Conservation (phyloP, 2,888 invertebrate species). For the Leptopilina myrica region DNA sequence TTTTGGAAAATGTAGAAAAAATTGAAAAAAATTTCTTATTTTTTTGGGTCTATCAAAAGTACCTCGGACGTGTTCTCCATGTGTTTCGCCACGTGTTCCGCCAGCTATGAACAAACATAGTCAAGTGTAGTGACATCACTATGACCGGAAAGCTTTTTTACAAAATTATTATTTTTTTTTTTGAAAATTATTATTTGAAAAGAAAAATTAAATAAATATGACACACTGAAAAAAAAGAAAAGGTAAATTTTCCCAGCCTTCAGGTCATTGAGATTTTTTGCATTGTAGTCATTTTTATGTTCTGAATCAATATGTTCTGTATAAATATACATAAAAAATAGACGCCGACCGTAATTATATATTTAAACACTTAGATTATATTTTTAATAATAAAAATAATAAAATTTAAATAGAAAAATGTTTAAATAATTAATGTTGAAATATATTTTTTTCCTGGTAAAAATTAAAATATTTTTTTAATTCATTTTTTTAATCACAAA, state of each 20-base stretch:
- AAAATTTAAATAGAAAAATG: neutral
- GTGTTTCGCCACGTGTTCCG: conserved; percentile 73
- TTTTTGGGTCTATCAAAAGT: conserved; percentile 58
- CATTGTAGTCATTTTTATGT: conserved; percentile 59
- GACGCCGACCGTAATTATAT: conserved; percentile 60
- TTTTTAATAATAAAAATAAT: no score
- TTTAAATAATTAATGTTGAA: neutral
- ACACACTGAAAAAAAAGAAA: neutral
- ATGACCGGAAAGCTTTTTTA: conserved; percentile 62
- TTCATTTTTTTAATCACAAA: neutral
- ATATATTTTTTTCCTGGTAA: neutral
- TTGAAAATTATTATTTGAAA: no score
- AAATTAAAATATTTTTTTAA: neutral
- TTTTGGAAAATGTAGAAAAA: conserved; percentile 40
- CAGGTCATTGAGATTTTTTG: conserved; percentile 64
- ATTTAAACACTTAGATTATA: neutral
- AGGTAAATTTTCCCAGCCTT: conserved; percentile 50
- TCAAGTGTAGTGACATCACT: conserved; percentile 66
- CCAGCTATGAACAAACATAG: conserved; percentile 73
- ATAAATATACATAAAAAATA: conserved; percentile 32
- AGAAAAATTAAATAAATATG: neutral
- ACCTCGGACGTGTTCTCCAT: conserved; percentile 72
- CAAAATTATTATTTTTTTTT: no score
- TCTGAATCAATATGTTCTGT: conserved; percentile 1
- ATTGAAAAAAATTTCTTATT: conserved; percentile 8